Percentiles rank a stretch among this genome's conserved stretches.
Conservation (phyloP, 1,140 invertebrate genomes). For the Mizuhopecten yessoensis region DNA sequence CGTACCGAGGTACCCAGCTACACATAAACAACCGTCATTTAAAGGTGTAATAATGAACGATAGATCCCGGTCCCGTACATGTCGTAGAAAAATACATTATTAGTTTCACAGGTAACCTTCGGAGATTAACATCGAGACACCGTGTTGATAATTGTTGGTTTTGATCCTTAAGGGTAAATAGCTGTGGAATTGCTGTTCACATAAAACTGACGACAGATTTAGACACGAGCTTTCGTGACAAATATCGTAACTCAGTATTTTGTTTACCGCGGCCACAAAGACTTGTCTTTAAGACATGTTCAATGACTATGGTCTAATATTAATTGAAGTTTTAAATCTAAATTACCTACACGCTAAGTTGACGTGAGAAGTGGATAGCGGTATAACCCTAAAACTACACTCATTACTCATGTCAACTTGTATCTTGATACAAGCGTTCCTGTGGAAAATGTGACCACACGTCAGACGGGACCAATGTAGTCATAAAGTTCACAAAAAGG, state of each 20-base stretch:
- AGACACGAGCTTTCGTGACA: constrained; percentile 1
- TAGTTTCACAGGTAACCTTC: not conserved
- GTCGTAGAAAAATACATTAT: not conserved
- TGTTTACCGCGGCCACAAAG: not conserved
- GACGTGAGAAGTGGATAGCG: not conserved
- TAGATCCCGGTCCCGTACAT: not conserved
- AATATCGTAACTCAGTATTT: not conserved
- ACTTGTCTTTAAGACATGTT: not conserved
- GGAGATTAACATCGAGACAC: not conserved
- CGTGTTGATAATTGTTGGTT: not conserved
- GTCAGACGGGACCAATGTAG: not conserved
- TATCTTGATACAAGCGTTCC: not conserved
- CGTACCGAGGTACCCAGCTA: not conserved
- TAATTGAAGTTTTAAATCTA: constrained; percentile 31
- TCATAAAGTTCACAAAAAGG: not conserved
- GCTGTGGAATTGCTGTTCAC: not conserved
- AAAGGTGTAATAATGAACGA: not conserved
- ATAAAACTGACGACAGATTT: constrained; percentile 12
- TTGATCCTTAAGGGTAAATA: not conserved
- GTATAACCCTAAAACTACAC: not conserved
- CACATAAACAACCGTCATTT: not conserved
- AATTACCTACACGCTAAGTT: constrained; percentile 34
- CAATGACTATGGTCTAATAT: constrained; percentile 21
- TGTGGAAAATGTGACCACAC: not conserved
- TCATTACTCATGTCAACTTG: not conserved